These are phyloP conservation scores for Gasterosteus nipponicus DNA, from an alignment of 2,113 vertebrate genomes.

Conservation along the genomic window DNA sequence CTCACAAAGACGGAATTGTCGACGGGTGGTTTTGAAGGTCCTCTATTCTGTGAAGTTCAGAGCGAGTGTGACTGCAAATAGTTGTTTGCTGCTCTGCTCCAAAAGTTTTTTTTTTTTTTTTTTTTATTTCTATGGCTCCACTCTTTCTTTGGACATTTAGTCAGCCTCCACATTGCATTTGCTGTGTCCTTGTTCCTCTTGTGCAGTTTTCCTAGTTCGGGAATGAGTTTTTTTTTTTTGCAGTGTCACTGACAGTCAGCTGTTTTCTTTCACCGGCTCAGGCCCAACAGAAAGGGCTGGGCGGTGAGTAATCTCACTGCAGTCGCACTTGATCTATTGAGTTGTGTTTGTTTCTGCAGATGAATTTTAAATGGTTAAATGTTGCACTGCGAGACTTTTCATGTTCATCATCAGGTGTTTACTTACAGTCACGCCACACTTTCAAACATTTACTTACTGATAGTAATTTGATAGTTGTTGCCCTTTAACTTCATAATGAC, in stretches of 20 bases:
- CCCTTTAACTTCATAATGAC: background rate
- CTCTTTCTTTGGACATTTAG: background rate
- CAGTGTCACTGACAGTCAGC: conserved; percentile 77
- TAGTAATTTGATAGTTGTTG: background rate
- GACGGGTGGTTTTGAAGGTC: background rate
- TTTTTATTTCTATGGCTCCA: too few species aligned
- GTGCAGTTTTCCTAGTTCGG: conserved; percentile 14
- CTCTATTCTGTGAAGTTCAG: background rate
- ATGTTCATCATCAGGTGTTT: background rate
- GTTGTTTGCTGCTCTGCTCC: too few species aligned
- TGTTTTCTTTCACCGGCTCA: conserved; percentile 61
- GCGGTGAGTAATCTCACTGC: conserved; percentile 11
- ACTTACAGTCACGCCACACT: background rate
- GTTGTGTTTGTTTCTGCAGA: background rate
- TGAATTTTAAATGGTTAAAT: background rate
- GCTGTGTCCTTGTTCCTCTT: background rate
- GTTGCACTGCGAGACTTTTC: background rate
- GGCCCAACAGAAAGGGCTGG: conserved; percentile 16
- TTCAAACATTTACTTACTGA: background rate
- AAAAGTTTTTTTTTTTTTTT: background rate
- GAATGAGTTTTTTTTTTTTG: conserved; percentile 52
- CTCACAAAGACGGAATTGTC: background rate
- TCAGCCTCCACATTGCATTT: background rate
- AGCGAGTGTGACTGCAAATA: background rate
- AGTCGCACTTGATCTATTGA: conserved; percentile 2